These are phyloP conservation scores for Troilus luridus DNA, from an alignment of 2,888 invertebrate genomes.

Conservation along the genomic window DNA sequence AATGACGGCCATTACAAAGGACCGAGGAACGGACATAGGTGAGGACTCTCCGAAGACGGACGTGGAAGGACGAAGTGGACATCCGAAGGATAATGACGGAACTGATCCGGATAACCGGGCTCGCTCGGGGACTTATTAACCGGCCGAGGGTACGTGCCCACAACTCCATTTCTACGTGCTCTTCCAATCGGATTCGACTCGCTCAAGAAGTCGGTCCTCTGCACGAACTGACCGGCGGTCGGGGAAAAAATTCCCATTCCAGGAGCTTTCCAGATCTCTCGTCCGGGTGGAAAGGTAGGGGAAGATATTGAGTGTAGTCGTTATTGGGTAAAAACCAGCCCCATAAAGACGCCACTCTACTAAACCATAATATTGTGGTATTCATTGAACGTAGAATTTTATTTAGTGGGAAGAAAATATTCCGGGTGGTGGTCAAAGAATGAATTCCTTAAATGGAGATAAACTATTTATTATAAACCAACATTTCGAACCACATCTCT, in stretches of 20 bases:
- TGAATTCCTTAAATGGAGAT: too few relatives aligned
- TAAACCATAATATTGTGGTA: too few relatives aligned
- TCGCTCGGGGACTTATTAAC: slow-evolving; percentile 53
- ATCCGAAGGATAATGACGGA: slow-evolving; percentile 66
- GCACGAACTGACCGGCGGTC: background rate
- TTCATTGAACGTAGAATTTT: too few relatives aligned
- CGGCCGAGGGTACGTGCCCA: slow-evolving; percentile 46
- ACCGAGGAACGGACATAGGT: slow-evolving; percentile 66
- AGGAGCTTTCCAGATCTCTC: slow-evolving; percentile 23
- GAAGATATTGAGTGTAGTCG: background rate
- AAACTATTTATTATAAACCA: too few relatives aligned
- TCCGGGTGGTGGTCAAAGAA: too few relatives aligned
- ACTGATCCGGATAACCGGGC: slow-evolving; percentile 60
- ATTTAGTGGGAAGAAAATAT: too few relatives aligned
- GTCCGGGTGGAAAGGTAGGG: background rate
- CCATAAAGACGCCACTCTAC: too few relatives aligned
- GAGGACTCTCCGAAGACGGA: slow-evolving; percentile 67
- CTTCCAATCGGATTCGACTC: slow-evolving; percentile 41
- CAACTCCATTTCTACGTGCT: slow-evolving; percentile 34
- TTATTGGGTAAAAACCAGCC: background rate
- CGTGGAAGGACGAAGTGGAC: slow-evolving; percentile 53
- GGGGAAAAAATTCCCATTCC: slow-evolving; percentile 42
- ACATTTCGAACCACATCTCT: too few relatives aligned
- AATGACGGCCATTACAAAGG: slow-evolving; percentile 33
- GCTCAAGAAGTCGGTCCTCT: slow-evolving; percentile 19